These are phyloP conservation scores for Pandemis cinnamomeana DNA, from an alignment of 2,888 invertebrate genomes.

Conservation along the genomic window DNA sequence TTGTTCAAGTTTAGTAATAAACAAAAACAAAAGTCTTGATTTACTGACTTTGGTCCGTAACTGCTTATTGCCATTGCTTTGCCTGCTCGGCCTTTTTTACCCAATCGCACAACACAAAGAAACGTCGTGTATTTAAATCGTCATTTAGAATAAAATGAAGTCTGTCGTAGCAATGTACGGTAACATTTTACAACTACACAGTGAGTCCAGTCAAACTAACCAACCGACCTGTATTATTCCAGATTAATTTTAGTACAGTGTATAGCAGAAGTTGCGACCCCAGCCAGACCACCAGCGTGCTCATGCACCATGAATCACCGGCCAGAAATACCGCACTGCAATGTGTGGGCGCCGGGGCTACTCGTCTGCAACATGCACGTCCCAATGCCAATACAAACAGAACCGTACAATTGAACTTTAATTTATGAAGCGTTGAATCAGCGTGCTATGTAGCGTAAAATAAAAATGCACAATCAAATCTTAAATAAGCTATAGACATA, in stretches of 20 bases:
- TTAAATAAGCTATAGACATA: not conserved
- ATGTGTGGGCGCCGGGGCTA: conserved; percentile 2
- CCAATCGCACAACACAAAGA: no score
- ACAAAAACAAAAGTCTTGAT: no score
- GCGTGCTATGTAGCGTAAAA: not conserved
- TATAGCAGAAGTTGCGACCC: not conserved
- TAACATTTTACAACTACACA: no score
- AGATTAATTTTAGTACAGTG: no score
- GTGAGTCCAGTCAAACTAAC: no score
- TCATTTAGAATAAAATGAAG: no score
- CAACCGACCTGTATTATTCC: no score
- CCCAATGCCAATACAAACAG: conserved; percentile 20
- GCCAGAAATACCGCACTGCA: conserved; percentile 17
- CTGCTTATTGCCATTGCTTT: no score
- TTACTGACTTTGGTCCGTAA: no score
- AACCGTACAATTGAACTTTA: conserved; percentile 6
- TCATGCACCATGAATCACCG: conserved; percentile 5
- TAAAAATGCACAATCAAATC: not conserved
- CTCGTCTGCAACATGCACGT: not conserved
- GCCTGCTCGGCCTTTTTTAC: no score
- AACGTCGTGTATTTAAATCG: no score
- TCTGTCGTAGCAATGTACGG: no score
- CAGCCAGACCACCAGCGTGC: conserved; percentile 6
- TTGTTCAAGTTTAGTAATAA: conserved; percentile 25
- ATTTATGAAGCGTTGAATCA: conserved; percentile 7